phyloP scores from a whole-genome alignment of 2,888 invertebrate genomes.

The Napeogenes sylphis region DNA sequence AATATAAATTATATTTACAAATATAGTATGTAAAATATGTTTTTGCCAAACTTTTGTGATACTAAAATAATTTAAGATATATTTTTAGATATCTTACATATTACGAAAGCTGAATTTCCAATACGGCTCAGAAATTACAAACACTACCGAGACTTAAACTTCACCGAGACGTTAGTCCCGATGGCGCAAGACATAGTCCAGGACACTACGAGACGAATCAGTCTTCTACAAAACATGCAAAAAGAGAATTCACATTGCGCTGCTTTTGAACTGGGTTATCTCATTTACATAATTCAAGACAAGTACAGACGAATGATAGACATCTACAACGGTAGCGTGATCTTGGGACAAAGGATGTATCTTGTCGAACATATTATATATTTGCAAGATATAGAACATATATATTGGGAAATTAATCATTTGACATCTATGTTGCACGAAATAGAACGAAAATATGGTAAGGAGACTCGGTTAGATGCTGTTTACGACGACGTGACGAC shows the following conservation, averaged over 20 bases:
- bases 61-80: too few relatives aligned
- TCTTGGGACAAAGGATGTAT: slow-evolving; percentile 18
- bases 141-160: slow-evolving; percentile 10
- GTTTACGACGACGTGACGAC: slow-evolving; percentile 9
- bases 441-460: slow-evolving; percentile 37
- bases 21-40: too few relatives aligned
- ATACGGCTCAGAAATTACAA: background rate
- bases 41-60: too few relatives aligned
- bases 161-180: slow-evolving; percentile 17
- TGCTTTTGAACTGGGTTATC: slow-evolving; percentile 31
- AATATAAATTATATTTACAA: too few relatives aligned
- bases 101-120: background rate
- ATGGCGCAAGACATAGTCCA: slow-evolving; percentile 27
- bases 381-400: slow-evolving; percentile 33
- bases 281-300: slow-evolving; percentile 35
- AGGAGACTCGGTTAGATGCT: slow-evolving; percentile 3
- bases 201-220: slow-evolving; percentile 19
- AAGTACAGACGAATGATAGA: slow-evolving; percentile 49
- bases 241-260: slow-evolving; percentile 16
- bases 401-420: slow-evolving; percentile 42
- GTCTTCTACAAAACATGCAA: slow-evolving; percentile 13
- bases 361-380: slow-evolving; percentile 28
- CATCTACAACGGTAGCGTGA: slow-evolving; percentile 32
- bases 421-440: slow-evolving; percentile 45
- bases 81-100: too few relatives aligned